These are phyloP conservation scores for Ylistrum balloti DNA, from an alignment of 1,140 invertebrate species.

Conservation along the genomic window DNA sequence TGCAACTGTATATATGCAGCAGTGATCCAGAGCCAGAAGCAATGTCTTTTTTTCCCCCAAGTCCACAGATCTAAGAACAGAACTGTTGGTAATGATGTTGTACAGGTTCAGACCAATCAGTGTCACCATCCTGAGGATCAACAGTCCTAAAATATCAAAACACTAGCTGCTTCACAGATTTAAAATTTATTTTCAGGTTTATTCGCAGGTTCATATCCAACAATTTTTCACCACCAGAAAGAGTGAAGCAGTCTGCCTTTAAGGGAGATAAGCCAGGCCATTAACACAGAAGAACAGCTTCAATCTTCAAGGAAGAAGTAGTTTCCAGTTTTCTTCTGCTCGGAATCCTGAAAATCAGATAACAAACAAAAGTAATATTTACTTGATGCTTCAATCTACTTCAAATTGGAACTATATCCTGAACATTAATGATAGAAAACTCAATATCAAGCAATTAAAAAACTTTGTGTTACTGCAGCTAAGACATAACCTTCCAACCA, in stretches of 20 bases:
- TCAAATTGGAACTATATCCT: no score
- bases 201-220: neutral
- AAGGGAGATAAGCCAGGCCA: conserved; percentile 47
- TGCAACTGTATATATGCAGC: neutral
- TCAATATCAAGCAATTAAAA: no score
- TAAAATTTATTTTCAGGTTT: neutral
- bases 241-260: conserved; percentile 45
- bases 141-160: neutral
- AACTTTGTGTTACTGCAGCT: no score
- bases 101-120: neutral
- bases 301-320: conserved; percentile 99
- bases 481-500: no score
- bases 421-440: no score
- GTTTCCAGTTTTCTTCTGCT: conserved; percentile 98
- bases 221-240: neutral
- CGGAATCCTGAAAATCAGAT: conserved; percentile 89
- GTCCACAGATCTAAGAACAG: neutral
- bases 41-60: neutral
- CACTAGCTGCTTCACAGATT: conserved; percentile 18
- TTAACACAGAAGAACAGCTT: conserved; percentile 59
- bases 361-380: neutral
- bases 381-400: no score
- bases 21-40: neutral
- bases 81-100: neutral
- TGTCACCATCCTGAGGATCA: neutral